A percentile compares a stretch with the other conserved stretches of the same genome.
Evolutionary conservation across 2,797 vertebrate genomes (phyloP).

Genomic region (Enteromius treurensis): DNA sequence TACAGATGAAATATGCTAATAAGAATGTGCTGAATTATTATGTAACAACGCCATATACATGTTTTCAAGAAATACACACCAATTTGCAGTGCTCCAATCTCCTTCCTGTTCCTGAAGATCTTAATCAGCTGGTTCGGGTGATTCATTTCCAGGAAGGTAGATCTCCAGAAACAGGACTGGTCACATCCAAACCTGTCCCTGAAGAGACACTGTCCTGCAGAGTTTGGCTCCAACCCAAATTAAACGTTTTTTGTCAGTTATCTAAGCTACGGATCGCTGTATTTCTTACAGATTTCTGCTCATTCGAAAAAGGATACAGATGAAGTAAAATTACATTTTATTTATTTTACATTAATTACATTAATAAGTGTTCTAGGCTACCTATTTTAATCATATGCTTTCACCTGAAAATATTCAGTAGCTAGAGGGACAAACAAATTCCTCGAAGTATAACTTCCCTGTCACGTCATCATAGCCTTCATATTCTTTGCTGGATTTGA

Average conservation of each 20-base stretch:
- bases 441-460: too few species aligned
- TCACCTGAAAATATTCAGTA: too few species aligned
- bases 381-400: too few species aligned
- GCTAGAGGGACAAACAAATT: too few species aligned
- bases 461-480: too few species aligned
- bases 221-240: neutral
- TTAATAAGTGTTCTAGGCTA: too few species aligned
- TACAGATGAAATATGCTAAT: neutral
- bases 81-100: neutral
- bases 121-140: neutral
- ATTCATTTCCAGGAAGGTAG: neutral
- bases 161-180: neutral
- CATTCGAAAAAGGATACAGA: too few species aligned
- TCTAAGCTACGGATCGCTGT: too few species aligned
- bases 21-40: neutral
- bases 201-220: neutral
- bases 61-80: neutral
- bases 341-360: too few species aligned
- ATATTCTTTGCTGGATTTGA: too few species aligned
- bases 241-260: neutral
- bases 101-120: neutral
- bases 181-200: neutral
- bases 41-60: neutral
- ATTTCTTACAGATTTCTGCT: too few species aligned
- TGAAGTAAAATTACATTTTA: too few species aligned